Evolutionary conservation across 30 jellyfish, hydroid and myxozoan genomes (phyloP), one percentile per base, ranked within the genome.

Genomic region (Catostylus mosaicus): DNA sequence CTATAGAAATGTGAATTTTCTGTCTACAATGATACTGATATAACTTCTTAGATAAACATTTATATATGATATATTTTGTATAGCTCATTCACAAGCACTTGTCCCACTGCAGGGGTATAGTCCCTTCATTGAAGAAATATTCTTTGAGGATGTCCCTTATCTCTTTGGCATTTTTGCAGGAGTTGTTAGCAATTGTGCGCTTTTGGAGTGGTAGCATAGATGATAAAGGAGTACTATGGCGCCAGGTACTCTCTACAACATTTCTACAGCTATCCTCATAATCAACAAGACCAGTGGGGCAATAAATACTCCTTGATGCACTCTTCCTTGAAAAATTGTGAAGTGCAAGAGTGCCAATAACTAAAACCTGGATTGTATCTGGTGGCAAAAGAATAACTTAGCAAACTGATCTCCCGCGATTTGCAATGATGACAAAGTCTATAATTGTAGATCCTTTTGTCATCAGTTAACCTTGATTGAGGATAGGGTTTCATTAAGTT

Each of bases 401-500:
- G n/a, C 38, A 72, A 72, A 72, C 36, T 20, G 40, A 3, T 72
- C 84, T 33, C 84, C 50, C 36, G 31, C 84, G 69, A 48, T 72
- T 72, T 72, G 84, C 84, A 38, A 72, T 23, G 20, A 72, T 72
- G 57, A 19, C 79, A 67, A 67, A 67, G 84, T 24, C 71, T 30
- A 31, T 72, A 72, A 24, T 75, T 48, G 46, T 75, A 48, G 10
- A 48, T 75, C n/a, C 87, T 40, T 56, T 56, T 75, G 40, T 75
- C 65, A 31, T 80, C 83, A 38, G 40, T 56, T 34, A 48, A 46
- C 8, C 76, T 35, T 14, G 56, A 35, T 30, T 75, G 78, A 12
- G 87, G 77, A 30, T 51, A 56, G 16, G 87, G 87, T 36, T 48
- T 75, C 75, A 75, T 75, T 24, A 75, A 30, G 33, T 46, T 47